Conservation (phyloP, 2,797 vertebrate genomes). For the Brachymystax lenok region DNA sequence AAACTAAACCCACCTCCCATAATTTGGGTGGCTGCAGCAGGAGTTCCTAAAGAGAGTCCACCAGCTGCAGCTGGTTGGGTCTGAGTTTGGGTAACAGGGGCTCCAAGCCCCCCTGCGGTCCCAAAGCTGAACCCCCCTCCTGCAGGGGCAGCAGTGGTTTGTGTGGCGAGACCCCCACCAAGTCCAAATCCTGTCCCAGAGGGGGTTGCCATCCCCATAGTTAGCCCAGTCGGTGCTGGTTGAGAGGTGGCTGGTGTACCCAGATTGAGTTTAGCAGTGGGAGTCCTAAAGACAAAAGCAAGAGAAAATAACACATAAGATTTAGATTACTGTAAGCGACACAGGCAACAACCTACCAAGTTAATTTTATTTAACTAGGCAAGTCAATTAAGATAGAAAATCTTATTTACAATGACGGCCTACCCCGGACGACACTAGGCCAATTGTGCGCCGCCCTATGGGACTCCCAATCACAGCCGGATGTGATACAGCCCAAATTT, state of each 20-base stretch:
- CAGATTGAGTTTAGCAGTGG: slow-evolving; percentile 72
- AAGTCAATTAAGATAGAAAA: too few relatives aligned
- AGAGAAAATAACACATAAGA: neutral
- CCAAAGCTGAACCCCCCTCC: slow-evolving; percentile 72
- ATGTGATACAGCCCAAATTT: too few relatives aligned
- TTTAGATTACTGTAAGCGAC: neutral
- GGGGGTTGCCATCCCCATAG: slow-evolving; percentile 64
- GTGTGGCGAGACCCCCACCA: slow-evolving; percentile 52
- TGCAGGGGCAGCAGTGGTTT: slow-evolving; percentile 51
- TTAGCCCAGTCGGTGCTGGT: slow-evolving; percentile 59
- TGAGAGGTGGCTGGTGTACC: slow-evolving; percentile 57
- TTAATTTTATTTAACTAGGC: too few relatives aligned
- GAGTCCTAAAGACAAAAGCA: slow-evolving; percentile 45
- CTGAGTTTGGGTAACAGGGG: slow-evolving; percentile 26
- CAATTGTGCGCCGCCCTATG: too few relatives aligned
- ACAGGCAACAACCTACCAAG: neutral
- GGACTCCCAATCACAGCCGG: too few relatives aligned
- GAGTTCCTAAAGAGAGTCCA: slow-evolving; percentile 51
- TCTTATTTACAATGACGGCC: too few relatives aligned
- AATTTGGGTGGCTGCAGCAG: neutral
- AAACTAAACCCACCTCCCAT: slow-evolving; percentile 64
- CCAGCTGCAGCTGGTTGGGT: slow-evolving; percentile 24
- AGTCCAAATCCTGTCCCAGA: slow-evolving; percentile 67
- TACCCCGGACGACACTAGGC: too few relatives aligned
- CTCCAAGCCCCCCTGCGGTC: slow-evolving; percentile 13